Evolutionary conservation across 2,888 invertebrate species (phyloP).

Genomic region (Nycteola revayana): DNA sequence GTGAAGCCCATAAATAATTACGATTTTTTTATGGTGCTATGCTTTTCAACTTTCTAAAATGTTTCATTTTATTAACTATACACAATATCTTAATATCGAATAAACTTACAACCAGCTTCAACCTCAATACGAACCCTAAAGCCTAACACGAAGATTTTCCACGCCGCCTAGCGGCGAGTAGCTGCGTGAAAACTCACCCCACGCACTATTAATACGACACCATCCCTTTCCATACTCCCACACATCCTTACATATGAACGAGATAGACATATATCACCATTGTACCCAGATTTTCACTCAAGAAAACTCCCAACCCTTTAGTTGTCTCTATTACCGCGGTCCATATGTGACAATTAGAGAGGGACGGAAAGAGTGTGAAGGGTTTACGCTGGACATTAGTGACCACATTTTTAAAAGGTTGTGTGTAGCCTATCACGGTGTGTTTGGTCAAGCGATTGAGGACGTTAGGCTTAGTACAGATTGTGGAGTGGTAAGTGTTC

Average conservation of each 20-base stretch:
- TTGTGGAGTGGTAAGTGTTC: constrained; percentile 3
- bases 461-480: constrained; percentile 30
- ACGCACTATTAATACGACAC: constrained; percentile 48
- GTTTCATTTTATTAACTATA: no score
- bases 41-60: no score
- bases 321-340: constrained; percentile 68
- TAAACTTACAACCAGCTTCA: no score
- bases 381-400: constrained; percentile 63
- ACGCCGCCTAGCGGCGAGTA: constrained; percentile 77
- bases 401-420: constrained; percentile 60
- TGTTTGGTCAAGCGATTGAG: constrained; percentile 56
- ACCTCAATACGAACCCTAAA: constrained; percentile 14
- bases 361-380: constrained; percentile 49
- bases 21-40: no score
- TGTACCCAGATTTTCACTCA: constrained; percentile 61
- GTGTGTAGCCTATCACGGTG: constrained; percentile 58
- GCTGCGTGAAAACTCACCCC: constrained; percentile 51
- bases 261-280: constrained; percentile 68
- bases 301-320: constrained; percentile 74
- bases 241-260: constrained; percentile 72
- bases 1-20: no score
- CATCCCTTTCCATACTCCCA: constrained; percentile 70
- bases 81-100: no score
- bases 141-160: constrained; percentile 34
- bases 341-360: constrained; percentile 50